Percentiles rank a stretch among this genome's conserved stretches.
Conservation (phyloP, 2,113 vertebrate species). For the Psephotus haematonotus region DNA sequence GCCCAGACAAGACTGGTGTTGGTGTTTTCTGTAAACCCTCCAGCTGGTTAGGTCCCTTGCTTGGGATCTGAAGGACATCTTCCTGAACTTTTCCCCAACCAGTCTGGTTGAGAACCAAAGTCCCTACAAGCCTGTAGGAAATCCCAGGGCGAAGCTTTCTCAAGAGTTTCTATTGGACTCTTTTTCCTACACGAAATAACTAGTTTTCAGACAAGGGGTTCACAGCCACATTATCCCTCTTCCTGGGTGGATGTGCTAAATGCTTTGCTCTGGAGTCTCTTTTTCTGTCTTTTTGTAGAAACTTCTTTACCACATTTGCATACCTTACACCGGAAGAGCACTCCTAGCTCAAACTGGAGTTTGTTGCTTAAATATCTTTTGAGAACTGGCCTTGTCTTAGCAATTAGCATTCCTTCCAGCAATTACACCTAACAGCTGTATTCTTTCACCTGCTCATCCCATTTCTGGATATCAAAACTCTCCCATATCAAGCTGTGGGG, state of each 20-base stretch:
- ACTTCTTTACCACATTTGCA: background rate
- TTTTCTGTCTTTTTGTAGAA: background rate
- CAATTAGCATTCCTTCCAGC: background rate
- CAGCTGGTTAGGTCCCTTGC: background rate
- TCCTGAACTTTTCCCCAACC: background rate
- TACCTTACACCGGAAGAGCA: background rate
- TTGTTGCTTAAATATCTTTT: background rate
- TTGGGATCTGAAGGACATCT: background rate
- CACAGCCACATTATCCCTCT: background rate
- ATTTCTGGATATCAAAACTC: background rate
- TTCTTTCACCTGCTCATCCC: background rate
- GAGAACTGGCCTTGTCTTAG: background rate
- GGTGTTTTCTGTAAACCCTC: background rate
- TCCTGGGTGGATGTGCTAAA: background rate
- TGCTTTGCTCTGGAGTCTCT: background rate
- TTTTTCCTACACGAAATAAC: background rate
- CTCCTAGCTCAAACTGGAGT: background rate
- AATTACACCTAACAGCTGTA: background rate
- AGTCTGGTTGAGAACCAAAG: background rate
- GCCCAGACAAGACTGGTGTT: background rate
- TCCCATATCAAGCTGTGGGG: background rate
- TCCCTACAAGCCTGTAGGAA: background rate
- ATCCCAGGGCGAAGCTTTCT: background rate
- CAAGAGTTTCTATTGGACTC: background rate
- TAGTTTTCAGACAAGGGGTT: background rate